These are phyloP conservation scores for Spheniscus mendiculus DNA, from an alignment of 2,113 vertebrate genomes.

Conservation along the genomic window DNA sequence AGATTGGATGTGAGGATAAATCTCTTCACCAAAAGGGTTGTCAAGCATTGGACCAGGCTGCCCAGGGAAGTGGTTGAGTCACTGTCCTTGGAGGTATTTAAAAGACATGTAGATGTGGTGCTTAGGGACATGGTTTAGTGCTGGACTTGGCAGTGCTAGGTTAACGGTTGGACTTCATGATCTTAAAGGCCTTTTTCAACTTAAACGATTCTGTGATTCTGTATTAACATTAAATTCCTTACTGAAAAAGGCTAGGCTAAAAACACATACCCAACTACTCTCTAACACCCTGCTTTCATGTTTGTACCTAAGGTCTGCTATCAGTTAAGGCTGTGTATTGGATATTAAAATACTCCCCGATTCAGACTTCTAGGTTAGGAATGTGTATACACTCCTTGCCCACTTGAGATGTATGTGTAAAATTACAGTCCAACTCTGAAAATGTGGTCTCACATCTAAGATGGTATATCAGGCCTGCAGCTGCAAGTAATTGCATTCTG, in stretches of 20 bases:
- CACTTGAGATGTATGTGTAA: background rate
- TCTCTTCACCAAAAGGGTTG: too few species aligned
- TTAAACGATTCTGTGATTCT: too few species aligned
- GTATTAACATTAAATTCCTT: background rate
- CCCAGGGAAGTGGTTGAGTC: too few species aligned
- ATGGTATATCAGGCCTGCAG: background rate
- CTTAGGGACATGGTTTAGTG: too few species aligned
- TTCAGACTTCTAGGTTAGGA: background rate
- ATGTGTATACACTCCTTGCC: background rate
- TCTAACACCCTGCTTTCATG: background rate
- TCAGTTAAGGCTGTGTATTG: background rate
- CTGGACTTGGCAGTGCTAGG: too few species aligned
- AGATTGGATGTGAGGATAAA: too few species aligned
- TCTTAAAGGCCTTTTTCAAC: too few species aligned
- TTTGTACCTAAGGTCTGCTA: background rate
- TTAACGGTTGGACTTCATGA: too few species aligned
- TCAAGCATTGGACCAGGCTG: too few species aligned
- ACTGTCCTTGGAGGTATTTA: too few species aligned
- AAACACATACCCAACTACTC: background rate
- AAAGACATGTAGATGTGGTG: too few species aligned
- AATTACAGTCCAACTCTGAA: background rate
- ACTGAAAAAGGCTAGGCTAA: background rate
- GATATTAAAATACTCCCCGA: background rate
- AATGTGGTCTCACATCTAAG: accelerated
- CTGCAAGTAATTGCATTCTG: background rate